Evolutionary conservation across 2,888 invertebrate species (phyloP), one percentile per base, ranked within the genome.

Genomic region (Branchinecta sandiegonensis): DNA sequence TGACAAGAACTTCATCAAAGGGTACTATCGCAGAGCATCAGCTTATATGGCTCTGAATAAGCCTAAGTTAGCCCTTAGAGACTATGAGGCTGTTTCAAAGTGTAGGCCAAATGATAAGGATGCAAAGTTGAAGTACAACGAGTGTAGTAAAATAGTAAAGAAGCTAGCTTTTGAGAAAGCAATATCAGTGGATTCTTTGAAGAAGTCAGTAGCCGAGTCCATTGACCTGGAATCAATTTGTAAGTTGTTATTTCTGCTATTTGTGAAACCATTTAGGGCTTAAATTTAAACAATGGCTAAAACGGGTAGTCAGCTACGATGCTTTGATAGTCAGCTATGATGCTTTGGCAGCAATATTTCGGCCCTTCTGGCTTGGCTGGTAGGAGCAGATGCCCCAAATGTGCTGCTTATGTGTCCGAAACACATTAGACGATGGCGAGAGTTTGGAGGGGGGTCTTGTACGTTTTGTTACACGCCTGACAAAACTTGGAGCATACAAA

Each of bases 11-110:
- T 99, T 96, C 77, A 83, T 94, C 46, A 97, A 99, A 81, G 97
- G 94, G 0, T 99, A 94, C 78, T 99, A 97, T 78, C 84, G 99
- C 75, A 83, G 97, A 76, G 99, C 97, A 0, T 93, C 94, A 2
- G 89, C 99, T 48, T 86, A 94, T 76, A 97, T 99, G 96, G 92
- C 96, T 46, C 80, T 97, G 76, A 96, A 97, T 73, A 95, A 95
- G 81, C 96, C 94, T 79, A 96, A 95, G 81, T 83, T 89, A 80
- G 99, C 99, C 11, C 83, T 97, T 72, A 89, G 88, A 78, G 97
- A 99, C 81, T 97, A 92, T 81, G 95, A 96, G 85, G 87, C 90
- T 78, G 94, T 95, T 73, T 87, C 87, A 72, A 94, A 91, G 83
- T 89, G 88, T 69, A 84, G 89, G 75, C 97, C 97, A 73, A 90